Base-by-base conservation (phyloP, 2,888 invertebrate genomes). In the Temnothorax unifasciatus region DNA sequence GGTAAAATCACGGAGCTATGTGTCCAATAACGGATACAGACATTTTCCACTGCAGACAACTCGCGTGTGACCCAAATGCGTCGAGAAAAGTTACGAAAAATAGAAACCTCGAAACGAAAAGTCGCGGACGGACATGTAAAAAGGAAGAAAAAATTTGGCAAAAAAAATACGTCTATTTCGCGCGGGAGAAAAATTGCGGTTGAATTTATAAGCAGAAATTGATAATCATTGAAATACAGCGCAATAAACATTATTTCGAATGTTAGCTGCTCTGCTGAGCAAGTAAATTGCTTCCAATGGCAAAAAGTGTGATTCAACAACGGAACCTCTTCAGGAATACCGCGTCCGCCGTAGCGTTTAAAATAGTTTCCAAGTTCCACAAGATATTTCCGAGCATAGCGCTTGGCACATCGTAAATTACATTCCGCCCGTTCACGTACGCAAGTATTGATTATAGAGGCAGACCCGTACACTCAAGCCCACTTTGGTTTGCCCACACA, bases 401-500 rank as follows among this genome's bases (percentile, higher is more conserved):
- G 52, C 34, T 61, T 71, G 79, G 63, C 61, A 71, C 79, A 63
- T 71, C 68, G 71, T 69, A 79, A 81, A 79, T 83, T 83, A 81
- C 61, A 83, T 83, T 81, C 54, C 79, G 54, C 52, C 71, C 52
- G 71, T 63, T 73, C 79, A 75, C 79, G 79, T 44, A 69, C 69
- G 81, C 61, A 63, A 71, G 81, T 83, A 83, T 83, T 71, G 83
- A 83, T 83, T 83, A 79, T 63, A 71, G 83, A 83, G 79, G 52
- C 34, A 57, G 52, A 41, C 41, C 47, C 73, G 57, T 57, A 71
- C 59, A 57, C 57, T 84, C 84, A 66, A 66, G 50, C 59, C 47
- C 64, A 54, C 63, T 74, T 68, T 50, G 57, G 64, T 74, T 82
- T 57, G 61, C 61, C 66, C 66, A 84, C 74, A 74, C 82, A 84